Evolutionary conservation across 2,797 vertebrate species (phyloP), one percentile per base, ranked within the genome.

Genomic region (Centroberyx gerrardi): DNA sequence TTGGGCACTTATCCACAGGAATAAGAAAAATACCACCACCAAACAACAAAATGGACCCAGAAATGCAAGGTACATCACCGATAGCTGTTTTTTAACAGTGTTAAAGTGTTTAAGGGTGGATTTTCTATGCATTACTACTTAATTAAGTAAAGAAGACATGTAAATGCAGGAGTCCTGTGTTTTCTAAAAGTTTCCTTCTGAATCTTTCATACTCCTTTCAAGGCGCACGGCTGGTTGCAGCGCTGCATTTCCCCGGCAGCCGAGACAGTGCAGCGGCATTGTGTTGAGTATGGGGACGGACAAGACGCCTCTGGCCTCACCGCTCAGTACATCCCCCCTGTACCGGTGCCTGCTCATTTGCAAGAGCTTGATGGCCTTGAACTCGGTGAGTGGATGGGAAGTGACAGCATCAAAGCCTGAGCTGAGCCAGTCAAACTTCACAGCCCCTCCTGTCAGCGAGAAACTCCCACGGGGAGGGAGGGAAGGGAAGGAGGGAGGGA

Each of bases 381-480:
- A 94, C 90, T 90, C 83, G 87, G 22, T 94, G 94, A 95, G 86
- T 88, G 87, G 85, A 94, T 94, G 81, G 86, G 86, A 95, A 93
- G 93, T 93, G 94, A 94, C 94, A 91, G 94, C 91, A 91, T 93
- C 93, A 94, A 94, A 95, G 94, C 90, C 81, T 84, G 89, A 92
- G 87, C 90, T 88, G 89, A 93, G 90, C 90, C 88, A 84, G 91
- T 94, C 92, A 93, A 95, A 95, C 92, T 93, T 88, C 88, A 88
- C 78, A 90, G 87, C 80, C 80, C 74, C 87, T 89, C 89, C 88
- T 89, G 90, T 87, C 85, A 84, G 82, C 77, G 53, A 62, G 74
- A 80, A 76, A 87, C 76, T 91, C 88, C 86, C 86, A 88, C 68
- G 63, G 79, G 85, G 73, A 83, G 61, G 70, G 69, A 70, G 56